Base-by-base conservation (phyloP, 2,797 vertebrate genomes). In the Valencia hispanica region DNA sequence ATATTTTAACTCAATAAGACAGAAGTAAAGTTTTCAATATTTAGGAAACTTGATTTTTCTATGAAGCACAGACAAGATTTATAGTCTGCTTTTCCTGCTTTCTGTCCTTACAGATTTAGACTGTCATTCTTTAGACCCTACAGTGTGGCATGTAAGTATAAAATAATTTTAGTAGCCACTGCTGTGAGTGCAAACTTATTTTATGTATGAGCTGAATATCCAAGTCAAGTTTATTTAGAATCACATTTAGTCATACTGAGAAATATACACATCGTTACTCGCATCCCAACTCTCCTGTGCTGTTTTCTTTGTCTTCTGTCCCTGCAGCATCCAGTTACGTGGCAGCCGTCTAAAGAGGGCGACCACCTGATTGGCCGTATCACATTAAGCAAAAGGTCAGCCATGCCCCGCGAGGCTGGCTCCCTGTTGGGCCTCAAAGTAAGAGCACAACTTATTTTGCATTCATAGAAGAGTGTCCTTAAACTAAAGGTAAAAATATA, bases 301-400 rank as follows among this genome's bases (percentile, higher is more conserved):
- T n/a, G 30, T 36, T 3, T 68, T 5, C 6, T 2, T 14, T 30
- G 0, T 70, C 55, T 47, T 34, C 51, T 65, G 5, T 72, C 0
- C 36, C 32, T 70, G n/a, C 87, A 99, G 98, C 97, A 99, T 95
- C 98, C 98, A 11, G 97, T 99, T 72, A 97, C 97, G 80, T 99
- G 98, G 98, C 98, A 99, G 79, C 97, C 97, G 59, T 99, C 98
- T 86, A 99, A 99, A 95, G 98, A 99, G 85, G 98, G 98, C 2
- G 98, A 99, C 93, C 96, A 98, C 91, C 93, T 99, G 90, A 99
- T 99, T 65, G 98, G 98, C 80, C 97, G 97, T 87, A 99, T 99
- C 93, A 97, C 98, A 81, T 94, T 99, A 79, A 99, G 99, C 92
- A 99, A 99, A 94, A 96, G 97, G 94, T 97, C 97, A 63, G 98